Base-by-base conservation (phyloP, 1,140 invertebrate genomes). In the Tachypleus tridentatus region DNA sequence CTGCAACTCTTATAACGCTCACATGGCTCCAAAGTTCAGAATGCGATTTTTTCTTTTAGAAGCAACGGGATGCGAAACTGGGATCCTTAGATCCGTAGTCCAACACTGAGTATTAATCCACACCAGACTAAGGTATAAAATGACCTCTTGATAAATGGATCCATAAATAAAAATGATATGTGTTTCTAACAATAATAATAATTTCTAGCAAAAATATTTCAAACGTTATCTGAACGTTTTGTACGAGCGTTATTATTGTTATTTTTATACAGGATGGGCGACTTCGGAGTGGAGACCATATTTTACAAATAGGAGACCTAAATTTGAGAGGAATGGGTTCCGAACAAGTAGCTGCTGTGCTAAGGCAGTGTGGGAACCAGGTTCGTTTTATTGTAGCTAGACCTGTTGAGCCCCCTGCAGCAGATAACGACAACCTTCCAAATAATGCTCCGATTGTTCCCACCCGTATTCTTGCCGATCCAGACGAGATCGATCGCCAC, bases 251-350 rank as follows among this genome's bases (percentile, higher is more conserved):
- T n/a, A 54, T 54, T 54, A 8, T 8, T 54, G 6, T 1, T 54
- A 8, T 8, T 54, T 54, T 60, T 68, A 72, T 75, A 53, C 81
- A 90, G 80, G 91, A 96, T 79, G 87, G 86, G 5, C 81, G 91
- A 8, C 79, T 97, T 62, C 88, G 89, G 75, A 87, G 89, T 76
- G 93, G 93, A 10, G 94, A 97, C 78, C 93, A 97, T 77, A 87
- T 97, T 59, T 81, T 97, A 61, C 92, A 96, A 79, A 94, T 97
- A 69, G 90, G 92, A 7, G 89, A 93, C 70, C 89, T 97, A 57
- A 93, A 91, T 77, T 82, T 97, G 61, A 83, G 91, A 58, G 91
- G 93, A 4, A 91, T 95, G 82, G 89, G 87, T 56, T 92, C 89
- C 11, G 93, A 97, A 74, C 93, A 94, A 75, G 93, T 97, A 66